Conservation (phyloP, 2,888 invertebrate genomes). For the Agrochola macilenta region DNA sequence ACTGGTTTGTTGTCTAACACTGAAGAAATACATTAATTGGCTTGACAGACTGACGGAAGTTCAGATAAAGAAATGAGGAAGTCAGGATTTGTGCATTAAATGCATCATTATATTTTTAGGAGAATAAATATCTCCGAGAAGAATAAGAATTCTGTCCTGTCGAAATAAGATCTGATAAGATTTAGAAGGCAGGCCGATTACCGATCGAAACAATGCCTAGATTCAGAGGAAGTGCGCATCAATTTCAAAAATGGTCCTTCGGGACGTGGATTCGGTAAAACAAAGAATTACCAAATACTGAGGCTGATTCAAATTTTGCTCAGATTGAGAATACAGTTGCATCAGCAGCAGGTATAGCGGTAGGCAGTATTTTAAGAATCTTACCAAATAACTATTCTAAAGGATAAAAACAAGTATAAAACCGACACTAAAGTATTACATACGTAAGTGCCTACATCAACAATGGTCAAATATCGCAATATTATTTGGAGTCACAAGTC, state of each 20-base stretch:
- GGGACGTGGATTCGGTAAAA: not conserved
- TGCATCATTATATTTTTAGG: conserved; percentile 14
- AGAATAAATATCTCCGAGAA: not conserved
- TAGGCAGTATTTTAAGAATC: no score
- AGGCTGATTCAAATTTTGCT: not conserved
- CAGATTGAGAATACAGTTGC: not conserved
- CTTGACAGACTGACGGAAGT: conserved; percentile 28
- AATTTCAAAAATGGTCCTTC: not conserved
- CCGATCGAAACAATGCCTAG: not conserved
- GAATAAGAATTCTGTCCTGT: not conserved
- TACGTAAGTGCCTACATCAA: conserved; percentile 5
- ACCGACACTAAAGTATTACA: not conserved
- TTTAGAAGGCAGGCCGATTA: not conserved
- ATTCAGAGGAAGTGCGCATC: not conserved
- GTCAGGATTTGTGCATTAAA: conserved; percentile 22
- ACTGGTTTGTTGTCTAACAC: conserved; percentile 42
- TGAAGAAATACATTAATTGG: conserved; percentile 4
- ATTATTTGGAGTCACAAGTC: conserved; percentile 25
- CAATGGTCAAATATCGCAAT: conserved; percentile 32
- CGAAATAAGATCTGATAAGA: not conserved
- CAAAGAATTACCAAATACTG: not conserved
- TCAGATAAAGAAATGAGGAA: conserved; percentile 36
- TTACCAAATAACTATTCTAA: not conserved
- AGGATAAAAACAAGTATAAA: conserved; percentile 9
- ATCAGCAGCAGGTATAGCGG: not conserved